Evolutionary conservation across 2,797 vertebrate genomes (phyloP).

Genomic region (Zalophus californianus): DNA sequence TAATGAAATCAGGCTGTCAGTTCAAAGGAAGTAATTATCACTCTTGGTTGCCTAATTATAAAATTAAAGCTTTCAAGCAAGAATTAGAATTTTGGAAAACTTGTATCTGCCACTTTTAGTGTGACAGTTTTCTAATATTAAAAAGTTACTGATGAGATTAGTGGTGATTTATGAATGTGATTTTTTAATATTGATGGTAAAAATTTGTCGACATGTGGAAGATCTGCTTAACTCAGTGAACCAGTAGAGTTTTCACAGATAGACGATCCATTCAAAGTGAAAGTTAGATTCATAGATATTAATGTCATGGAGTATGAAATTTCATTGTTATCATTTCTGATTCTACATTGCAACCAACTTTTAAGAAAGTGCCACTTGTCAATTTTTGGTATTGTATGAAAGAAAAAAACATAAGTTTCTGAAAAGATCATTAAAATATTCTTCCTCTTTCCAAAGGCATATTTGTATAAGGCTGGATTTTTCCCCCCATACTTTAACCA

Average conservation of each 20-base stretch:
- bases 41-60: background rate
- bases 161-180: background rate
- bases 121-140: background rate
- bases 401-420: conserved; percentile 41
- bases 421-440: background rate
- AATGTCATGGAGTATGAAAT: background rate
- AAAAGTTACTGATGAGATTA: background rate
- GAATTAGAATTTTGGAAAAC: conserved; percentile 5
- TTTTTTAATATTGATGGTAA: conserved; percentile 3
- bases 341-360: background rate
- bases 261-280: background rate
- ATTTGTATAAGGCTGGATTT: background rate
- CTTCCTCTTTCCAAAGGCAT: background rate
- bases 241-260: background rate
- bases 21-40: conserved; percentile 2
- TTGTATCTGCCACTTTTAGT: background rate
- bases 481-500: background rate
- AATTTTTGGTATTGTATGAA: background rate
- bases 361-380: background rate
- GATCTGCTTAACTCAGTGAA: background rate
- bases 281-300: background rate
- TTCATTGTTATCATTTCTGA: background rate
- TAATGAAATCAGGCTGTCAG: conserved; percentile 39
- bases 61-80: conserved; percentile 19
- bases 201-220: background rate